Base-by-base conservation (phyloP, 2,888 invertebrate genomes). In the Brachynemurus nebulosus region DNA sequence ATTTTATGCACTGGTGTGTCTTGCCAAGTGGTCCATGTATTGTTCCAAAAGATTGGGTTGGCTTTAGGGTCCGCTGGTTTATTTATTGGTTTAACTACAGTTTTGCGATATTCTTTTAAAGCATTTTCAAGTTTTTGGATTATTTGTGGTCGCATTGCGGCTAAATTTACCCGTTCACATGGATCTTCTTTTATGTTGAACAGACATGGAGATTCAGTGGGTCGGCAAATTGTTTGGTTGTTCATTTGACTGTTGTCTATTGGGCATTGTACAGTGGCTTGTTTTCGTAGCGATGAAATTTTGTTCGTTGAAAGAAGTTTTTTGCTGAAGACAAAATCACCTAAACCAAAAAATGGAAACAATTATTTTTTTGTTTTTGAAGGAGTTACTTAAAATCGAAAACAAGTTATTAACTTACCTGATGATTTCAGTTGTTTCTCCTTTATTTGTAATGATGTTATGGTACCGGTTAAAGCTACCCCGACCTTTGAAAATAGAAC, bases 1-100 rank as follows among this genome's bases (percentile, higher is more conserved):
- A n/a, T 30, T 12, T 40, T 54, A 45, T 40, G 30, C 43, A 50
- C 55, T 4, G 49, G 41, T 4, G 57, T 54, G 42, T 76, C 74
- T 52, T 63, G 58, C 78, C 77, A 78, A 51, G 63, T 67, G 2
- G 65, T 65, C 78, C 78, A 78, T 0, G 69, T 68, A 41, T 67
- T 65, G 42, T 72, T 67, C 64, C 71, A 74, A 5, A 61, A 51
- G 0, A 53, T 52, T 0, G 78, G 77, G 60, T 76, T 64, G 1
- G 70, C 68, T 2, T 59, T 60, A 0, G 63, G 59, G 49, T 70
- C 69, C 1, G 58, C 52, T 1, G 66, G 63, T 1, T 64, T 51
- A 46, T 72, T 72, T 44, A 62, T 63, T 1, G 70, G 61, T 1
- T 62, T 57, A 12, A 68, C 42, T 1, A 68, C 64, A 1, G 63